Conservation (phyloP, 2,113 vertebrate genomes). For the Otus sunia region DNA sequence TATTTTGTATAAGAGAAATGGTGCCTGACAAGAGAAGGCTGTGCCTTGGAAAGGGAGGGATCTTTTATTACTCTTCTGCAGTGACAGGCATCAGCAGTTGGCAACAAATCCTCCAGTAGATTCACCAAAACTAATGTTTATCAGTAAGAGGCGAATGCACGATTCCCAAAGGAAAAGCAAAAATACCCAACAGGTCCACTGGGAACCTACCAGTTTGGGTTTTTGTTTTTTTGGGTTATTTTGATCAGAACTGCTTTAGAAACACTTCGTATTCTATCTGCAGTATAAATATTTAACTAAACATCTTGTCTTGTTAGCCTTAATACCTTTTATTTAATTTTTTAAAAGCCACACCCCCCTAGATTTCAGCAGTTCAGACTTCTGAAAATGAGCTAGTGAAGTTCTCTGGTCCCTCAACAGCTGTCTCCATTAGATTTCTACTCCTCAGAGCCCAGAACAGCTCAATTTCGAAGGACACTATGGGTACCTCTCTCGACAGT, state of each 20-base stretch:
- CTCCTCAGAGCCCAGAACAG: slow-evolving; percentile 32
- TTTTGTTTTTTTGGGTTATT: not conserved
- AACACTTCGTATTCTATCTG: not conserved
- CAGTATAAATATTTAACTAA: slow-evolving; percentile 32
- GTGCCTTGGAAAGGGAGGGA: not conserved
- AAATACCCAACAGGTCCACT: not conserved
- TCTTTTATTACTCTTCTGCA: not conserved
- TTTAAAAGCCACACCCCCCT: not conserved
- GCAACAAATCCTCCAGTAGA: not conserved
- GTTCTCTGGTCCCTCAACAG: slow-evolving; percentile 27
- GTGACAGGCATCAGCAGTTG: not conserved
- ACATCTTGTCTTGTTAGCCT: not conserved
- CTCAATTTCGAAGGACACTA: slow-evolving; percentile 17
- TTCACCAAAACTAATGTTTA: not conserved
- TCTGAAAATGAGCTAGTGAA: slow-evolving; percentile 16
- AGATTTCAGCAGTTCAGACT: slow-evolving; percentile 37
- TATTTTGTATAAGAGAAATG: not conserved
- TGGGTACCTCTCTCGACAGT: not conserved
- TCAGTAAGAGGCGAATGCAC: not conserved
- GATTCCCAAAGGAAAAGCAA: not conserved
- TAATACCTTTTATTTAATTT: slow-evolving; percentile 7
- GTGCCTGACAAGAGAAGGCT: not conserved
- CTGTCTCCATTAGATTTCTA: slow-evolving; percentile 16
- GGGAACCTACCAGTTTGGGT: not conserved
- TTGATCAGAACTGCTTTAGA: not conserved